These are phyloP conservation scores for Scaptomyza graminum DNA, from an alignment of 1,140 invertebrate species.

Conservation along the genomic window DNA sequence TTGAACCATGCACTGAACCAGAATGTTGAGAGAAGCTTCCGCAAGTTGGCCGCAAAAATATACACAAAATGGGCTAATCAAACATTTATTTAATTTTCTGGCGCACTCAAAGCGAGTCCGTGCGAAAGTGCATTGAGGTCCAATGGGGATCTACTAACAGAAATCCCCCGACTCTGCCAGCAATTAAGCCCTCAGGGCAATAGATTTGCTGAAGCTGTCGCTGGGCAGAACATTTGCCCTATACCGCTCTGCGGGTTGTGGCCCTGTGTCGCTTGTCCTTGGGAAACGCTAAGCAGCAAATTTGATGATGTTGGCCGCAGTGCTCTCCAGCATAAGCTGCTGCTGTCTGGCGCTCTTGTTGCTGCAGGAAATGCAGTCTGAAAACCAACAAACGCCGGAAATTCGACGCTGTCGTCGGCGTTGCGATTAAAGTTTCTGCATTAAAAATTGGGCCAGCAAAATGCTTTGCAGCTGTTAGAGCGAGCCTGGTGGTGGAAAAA, in stretches of 20 bases:
- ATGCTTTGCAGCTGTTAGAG: not conserved
- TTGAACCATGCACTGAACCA: not conserved
- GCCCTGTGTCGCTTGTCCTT: conserved; percentile 7
- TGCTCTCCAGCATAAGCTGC: conserved; percentile 29
- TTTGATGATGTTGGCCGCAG: conserved; percentile 66
- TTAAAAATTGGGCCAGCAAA: conserved; percentile 60
- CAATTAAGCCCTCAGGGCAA: conserved; percentile 38
- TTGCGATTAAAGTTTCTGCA: conserved; percentile 76
- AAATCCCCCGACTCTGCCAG: conserved; percentile 26
- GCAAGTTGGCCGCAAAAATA: conserved; percentile 16
- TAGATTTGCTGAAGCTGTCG: conserved; percentile 29
- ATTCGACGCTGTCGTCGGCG: conserved; percentile 56
- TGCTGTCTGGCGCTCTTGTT: conserved; percentile 29
- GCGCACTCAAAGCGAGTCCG: conserved; percentile 48
- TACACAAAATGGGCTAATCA: conserved; percentile 58
- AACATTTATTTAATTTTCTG: conserved; percentile 77
- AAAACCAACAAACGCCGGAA: conserved; percentile 76
- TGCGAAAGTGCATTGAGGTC: conserved; percentile 61
- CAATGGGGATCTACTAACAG: conserved; percentile 31
- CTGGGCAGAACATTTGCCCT: conserved; percentile 13
- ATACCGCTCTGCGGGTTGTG: not conserved
- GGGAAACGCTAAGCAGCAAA: conserved; percentile 54
- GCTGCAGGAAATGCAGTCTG: conserved; percentile 69
- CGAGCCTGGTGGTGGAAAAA: not conserved
- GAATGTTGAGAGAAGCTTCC: not conserved